Evolutionary conservation across 2,113 vertebrate genomes (phyloP), one percentile per base, ranked within the genome.

Genomic region (Acanthisitta chloris): DNA sequence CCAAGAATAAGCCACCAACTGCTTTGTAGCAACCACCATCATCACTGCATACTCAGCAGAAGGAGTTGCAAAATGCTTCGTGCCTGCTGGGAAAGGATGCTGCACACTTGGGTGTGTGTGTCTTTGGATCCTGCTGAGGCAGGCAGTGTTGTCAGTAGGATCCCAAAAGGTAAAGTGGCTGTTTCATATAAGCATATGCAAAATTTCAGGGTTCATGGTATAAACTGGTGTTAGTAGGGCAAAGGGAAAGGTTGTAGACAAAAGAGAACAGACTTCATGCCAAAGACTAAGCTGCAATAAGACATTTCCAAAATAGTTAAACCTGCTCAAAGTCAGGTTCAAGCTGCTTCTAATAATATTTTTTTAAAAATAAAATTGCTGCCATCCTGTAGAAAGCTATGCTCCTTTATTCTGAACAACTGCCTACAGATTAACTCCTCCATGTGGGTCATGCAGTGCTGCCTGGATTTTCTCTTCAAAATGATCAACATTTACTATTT

Each of bases 1-100:
- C 98, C 98, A 98, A 98, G 98, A 98, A 98, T 98, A 98, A 98
- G 97, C 97, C 98, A 98, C 98, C 97, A 85, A 97, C 97, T 95
- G 97, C 97, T 98, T 98, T 79, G 96, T 92, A 97, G 98, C 96
- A 98, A 98, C 97, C 97, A 93, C 87, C 80, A 70, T 90, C 59
- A 88, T 92, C 88, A 79, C 92, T 97, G 96, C 88, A 62, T 73
- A 97, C 97, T 95, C 94, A 96, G 96, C 94, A 97, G 93, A 84
- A 95, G 62, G 74, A 83, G 90, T 78, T 94, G 58, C 21, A 51
- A 96, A 94, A 92, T 42, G 73, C 76, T 80, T 71, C 20, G 2
- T 77, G 94, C 52, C 88, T 20, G 40, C 88, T 74, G 18, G 26
- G 91, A 94, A 89, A 36, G 89, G 91, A 83, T 87, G 77, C 85